Conservation (phyloP, 64 coral and sea anemone species). For the Anthopleura sola region DNA sequence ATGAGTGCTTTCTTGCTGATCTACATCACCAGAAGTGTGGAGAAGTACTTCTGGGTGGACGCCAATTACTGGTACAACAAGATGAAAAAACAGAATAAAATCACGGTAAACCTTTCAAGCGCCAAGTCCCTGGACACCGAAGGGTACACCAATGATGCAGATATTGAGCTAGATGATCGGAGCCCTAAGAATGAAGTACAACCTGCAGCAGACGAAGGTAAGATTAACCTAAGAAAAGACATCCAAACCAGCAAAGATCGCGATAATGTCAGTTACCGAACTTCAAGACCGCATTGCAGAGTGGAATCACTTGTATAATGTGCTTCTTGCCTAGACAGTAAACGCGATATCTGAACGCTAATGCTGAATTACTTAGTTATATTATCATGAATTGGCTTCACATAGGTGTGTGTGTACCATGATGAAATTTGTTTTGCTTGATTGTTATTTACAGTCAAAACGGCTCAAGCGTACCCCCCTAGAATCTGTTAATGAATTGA, state of each 20-base stretch:
- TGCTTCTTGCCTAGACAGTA: background rate
- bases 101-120: background rate
- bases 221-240: background rate
- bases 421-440: no score
- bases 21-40: slow-evolving; percentile 70
- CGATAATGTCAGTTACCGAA: background rate
- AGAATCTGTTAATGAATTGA: no score
- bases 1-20: slow-evolving; percentile 87
- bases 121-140: background rate
- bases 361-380: background rate
- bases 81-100: background rate
- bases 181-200: background rate
- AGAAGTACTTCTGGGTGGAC: slow-evolving; percentile 62
- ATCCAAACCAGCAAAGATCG: background rate
- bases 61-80: slow-evolving; percentile 23
- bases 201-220: background rate
- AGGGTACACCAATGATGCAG: background rate
- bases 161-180: background rate
- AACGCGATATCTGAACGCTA: background rate
- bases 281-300: background rate
- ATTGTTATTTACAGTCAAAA: no score
- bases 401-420: no score
- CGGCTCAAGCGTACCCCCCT: no score
- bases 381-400: background rate
- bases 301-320: background rate